phyloP scores from a whole-genome alignment of 2,797 vertebrate genomes.

The Acanthurus lineatus region DNA sequence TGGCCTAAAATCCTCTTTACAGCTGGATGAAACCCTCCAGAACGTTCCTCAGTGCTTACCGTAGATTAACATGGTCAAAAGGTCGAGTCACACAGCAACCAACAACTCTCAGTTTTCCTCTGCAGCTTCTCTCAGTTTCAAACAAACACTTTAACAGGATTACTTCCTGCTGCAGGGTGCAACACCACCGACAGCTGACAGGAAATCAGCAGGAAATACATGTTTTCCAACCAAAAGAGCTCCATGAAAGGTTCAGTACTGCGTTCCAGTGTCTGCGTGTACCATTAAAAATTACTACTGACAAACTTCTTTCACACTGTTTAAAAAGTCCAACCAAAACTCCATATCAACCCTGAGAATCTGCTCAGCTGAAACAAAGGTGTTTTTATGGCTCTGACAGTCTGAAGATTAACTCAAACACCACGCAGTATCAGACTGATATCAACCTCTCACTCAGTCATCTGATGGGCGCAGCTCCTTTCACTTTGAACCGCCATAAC shows the following conservation, averaged over 20 bases:
- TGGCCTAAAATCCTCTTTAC: slow-evolving; percentile 60
- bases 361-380: too few species aligned
- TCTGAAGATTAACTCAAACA: too few species aligned
- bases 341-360: too few species aligned
- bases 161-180: background rate
- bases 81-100: background rate
- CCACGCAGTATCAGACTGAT: too few species aligned
- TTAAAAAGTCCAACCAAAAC: too few species aligned
- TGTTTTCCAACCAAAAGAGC: background rate
- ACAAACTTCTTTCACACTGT: background rate
- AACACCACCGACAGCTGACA: background rate
- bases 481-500: too few species aligned
- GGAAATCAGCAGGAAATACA: too few species aligned
- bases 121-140: too few species aligned
- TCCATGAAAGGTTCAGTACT: background rate
- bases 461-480: background rate
- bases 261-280: background rate
- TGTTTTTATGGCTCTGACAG: too few species aligned
- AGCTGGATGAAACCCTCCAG: slow-evolving; percentile 9
- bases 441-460: too few species aligned
- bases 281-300: background rate
- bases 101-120: background rate
- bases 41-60: slow-evolving; percentile 31
- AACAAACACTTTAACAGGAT: too few species aligned
- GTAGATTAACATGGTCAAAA: slow-evolving; percentile 42